Base-by-base conservation (phyloP, 2,888 invertebrate species). In the Melitaea athalia region DNA sequence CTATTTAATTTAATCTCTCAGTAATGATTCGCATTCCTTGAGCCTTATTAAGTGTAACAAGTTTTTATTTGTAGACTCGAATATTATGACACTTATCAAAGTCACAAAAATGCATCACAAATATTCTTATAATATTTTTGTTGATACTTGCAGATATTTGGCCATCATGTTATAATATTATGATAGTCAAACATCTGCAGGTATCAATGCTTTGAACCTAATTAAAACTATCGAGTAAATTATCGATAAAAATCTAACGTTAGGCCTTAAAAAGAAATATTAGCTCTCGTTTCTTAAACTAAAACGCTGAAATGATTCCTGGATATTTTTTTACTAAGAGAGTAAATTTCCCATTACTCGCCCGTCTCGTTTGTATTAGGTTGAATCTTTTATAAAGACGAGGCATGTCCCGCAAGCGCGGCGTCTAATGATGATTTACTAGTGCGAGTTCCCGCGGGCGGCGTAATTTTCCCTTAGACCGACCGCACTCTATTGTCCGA, bases 361-460 rank as follows among this genome's bases (percentile, higher is more conserved):
- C 77, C 77, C 80, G 84, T 81, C 86, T 87, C 81, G 86, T 89
- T 85, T 85, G 87, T 88, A 87, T 87, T 85, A 86, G 82, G 83
- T 82, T 91, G 90, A 91, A 91, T 91, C 85, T 91, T 91, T 91
- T 91, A 90, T 91, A 89, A 88, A 88, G 87, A 88, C 85, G 79
- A 84, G 84, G 81, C 84, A 81, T 85, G 88, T 88, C 88, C 82
- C 85, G 78, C 78, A 76, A 75, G 76, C 77, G 79, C 80, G 76
- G 76, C 76, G 73, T 79, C 86, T 91, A 91, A 91, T 91, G 89
- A 90, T 90, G 91, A 91, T 91, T 85, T 91, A 91, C 88, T 84
- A 81, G 81, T 75, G 79, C 77, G 74, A 72, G 81, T 78, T 90
- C 90, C 90, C 91, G 81, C 85, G 89, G 89, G 89, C 81, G 79